A percentile compares a stretch with the other conserved stretches of the same genome.
Evolutionary conservation across 2,797 vertebrate species (phyloP).

Genomic region (Pseudopleuronectes americanus): DNA sequence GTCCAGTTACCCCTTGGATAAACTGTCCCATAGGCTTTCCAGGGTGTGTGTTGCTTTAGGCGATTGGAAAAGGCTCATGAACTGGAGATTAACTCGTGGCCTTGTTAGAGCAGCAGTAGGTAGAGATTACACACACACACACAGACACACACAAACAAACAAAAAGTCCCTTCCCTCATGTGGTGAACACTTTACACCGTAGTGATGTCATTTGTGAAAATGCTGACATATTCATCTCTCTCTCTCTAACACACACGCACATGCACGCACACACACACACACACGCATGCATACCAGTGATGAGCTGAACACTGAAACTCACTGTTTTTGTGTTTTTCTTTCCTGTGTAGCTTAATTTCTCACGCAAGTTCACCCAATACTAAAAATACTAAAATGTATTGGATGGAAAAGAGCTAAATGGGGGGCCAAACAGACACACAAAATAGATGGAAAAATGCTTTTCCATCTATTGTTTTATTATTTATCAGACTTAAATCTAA

Average conservation of each 20-base stretch:
- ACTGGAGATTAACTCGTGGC: conserved; percentile 60
- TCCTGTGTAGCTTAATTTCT: background rate
- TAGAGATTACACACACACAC: conserved; percentile 38
- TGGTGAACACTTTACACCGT: conserved; percentile 9
- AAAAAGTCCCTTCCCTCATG: conserved; percentile 36
- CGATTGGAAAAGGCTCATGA: conserved; percentile 61
- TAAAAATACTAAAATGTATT: no score
- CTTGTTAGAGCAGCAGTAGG: conserved; percentile 54
- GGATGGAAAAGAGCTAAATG: no score
- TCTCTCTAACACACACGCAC: no score
- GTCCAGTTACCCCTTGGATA: conserved; percentile 17
- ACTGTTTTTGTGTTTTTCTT: background rate
- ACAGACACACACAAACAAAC: conserved; percentile 22
- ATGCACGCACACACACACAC: conserved; percentile 1
- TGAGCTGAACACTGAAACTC: background rate
- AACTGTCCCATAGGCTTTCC: conserved; percentile 27
- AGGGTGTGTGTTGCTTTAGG: conserved; percentile 26
- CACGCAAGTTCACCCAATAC: no score
- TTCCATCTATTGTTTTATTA: no score
- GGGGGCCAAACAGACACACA: no score
- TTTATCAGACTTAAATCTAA: no score
- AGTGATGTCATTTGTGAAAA: conserved; percentile 38
- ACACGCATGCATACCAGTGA: background rate
- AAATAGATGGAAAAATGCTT: no score
- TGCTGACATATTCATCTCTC: conserved; percentile 61